Evolutionary conservation across 64 coral and sea anemone species (phyloP).

Genomic region (Acropora tenuis): DNA sequence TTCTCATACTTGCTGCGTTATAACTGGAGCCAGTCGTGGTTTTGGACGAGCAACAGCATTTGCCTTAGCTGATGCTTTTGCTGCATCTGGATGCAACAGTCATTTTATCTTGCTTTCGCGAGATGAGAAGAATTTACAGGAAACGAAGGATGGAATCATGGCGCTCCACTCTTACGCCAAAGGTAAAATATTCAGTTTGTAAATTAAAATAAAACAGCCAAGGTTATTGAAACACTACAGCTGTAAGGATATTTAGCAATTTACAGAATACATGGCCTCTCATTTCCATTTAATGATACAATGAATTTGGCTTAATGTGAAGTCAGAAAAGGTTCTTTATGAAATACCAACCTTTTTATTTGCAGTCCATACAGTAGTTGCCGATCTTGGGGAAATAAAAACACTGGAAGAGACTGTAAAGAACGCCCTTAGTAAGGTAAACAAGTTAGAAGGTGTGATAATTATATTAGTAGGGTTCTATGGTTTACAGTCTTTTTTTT

Average conservation of each 20-base stretch:
- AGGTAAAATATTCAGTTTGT: conserved; percentile 2
- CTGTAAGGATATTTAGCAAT: too few species aligned
- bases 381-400: conserved; percentile 35
- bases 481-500: too few species aligned
- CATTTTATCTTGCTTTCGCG: conserved; percentile 56
- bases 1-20: conserved; percentile 40
- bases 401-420: conserved; percentile 18
- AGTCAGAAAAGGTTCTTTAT: not conserved
- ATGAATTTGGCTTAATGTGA: not conserved
- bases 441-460: not conserved
- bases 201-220: too few species aligned
- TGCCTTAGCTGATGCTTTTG: conserved; percentile 38
- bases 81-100: not conserved
- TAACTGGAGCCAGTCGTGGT: conserved; percentile 78
- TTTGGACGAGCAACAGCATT: conserved; percentile 55
- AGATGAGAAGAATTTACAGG: conserved; percentile 35
- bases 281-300: too few species aligned
- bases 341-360: not conserved
- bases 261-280: too few species aligned
- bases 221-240: too few species aligned
- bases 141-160: conserved; percentile 22
- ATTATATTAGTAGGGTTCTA: too few species aligned
- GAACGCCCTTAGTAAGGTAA: conserved; percentile 45
- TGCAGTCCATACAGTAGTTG: conserved; percentile 17
- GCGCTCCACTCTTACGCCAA: conserved; percentile 25